phyloP scores from a whole-genome alignment of 2,888 invertebrate genomes.

The Rapana venosa region DNA sequence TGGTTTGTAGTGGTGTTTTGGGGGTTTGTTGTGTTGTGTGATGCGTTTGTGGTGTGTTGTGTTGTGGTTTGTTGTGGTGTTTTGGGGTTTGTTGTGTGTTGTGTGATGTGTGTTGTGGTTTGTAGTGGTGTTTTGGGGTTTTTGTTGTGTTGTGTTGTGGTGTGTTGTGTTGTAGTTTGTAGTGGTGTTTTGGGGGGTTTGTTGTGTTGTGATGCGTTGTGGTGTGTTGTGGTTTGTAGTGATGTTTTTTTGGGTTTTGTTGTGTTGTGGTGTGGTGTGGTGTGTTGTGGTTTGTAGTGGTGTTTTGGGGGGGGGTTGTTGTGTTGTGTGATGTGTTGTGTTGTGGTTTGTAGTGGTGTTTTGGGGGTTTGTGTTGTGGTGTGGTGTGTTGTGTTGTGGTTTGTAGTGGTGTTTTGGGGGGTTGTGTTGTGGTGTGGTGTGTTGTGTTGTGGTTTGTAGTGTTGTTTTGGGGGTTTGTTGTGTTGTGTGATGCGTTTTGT shows the following conservation, averaged over 20 bases:
- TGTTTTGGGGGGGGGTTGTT: neutral
- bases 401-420: neutral
- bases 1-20: neutral
- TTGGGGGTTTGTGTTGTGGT: too few species aligned
- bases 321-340: too few species aligned
- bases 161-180: neutral
- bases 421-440: neutral
- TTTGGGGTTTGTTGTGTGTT: too few species aligned
- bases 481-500: neutral
- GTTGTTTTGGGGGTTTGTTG: neutral
- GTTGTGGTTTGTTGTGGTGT: too few species aligned
- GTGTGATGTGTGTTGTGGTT: too few species aligned
- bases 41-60: conserved; percentile 9
- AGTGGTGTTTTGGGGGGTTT: too few species aligned
- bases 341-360: too few species aligned
- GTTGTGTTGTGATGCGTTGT: neutral
- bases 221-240: neutral
- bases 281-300: too few species aligned
- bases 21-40: neutral
- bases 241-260: neutral
- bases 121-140: too few species aligned
- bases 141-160: neutral
- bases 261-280: neutral
- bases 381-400: too few species aligned
- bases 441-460: neutral